phyloP scores from a whole-genome alignment of 2,888 invertebrate genomes.

The Tuta absoluta region DNA sequence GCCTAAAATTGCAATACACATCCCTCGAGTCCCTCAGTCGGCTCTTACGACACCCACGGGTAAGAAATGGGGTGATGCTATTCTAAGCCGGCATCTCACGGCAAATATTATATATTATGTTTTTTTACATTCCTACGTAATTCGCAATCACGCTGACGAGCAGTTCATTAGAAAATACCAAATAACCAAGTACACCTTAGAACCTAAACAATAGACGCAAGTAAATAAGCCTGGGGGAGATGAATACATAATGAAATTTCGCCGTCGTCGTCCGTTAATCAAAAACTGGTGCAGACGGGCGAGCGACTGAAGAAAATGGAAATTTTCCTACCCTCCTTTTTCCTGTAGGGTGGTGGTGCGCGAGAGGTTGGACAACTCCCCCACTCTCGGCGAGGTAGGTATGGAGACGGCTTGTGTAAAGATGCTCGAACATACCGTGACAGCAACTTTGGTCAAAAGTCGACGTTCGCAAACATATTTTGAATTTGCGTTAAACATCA shows the following conservation, averaged over 20 bases:
- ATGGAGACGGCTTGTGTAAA: conserved; percentile 48
- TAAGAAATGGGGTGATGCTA: too few species aligned
- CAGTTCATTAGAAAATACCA: not conserved
- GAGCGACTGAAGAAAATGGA: conserved; percentile 79
- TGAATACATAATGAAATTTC: conserved; percentile 80
- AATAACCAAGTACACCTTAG: conserved; percentile 23
- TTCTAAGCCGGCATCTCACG: too few species aligned
- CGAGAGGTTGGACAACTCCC: conserved; percentile 63
- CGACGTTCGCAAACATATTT: too few species aligned
- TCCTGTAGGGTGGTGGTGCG: conserved; percentile 66
- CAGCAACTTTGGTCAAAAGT: too few species aligned
- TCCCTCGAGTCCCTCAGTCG: too few species aligned
- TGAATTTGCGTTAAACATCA: too few species aligned
- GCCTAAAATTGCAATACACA: too few species aligned
- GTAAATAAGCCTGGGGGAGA: conserved; percentile 68
- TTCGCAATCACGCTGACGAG: not conserved
- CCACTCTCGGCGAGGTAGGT: conserved; percentile 43
- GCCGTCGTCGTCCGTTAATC: conserved; percentile 78
- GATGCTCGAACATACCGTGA: too few species aligned
- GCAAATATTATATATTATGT: too few species aligned
- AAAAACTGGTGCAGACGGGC: conserved; percentile 76
- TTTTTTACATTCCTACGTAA: too few species aligned
- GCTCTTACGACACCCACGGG: too few species aligned
- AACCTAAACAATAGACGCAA: conserved; percentile 32
- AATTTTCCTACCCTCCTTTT: conserved; percentile 82